Conservation (phyloP, 2,113 vertebrate species). For the Gopherus evgoodei region DNA sequence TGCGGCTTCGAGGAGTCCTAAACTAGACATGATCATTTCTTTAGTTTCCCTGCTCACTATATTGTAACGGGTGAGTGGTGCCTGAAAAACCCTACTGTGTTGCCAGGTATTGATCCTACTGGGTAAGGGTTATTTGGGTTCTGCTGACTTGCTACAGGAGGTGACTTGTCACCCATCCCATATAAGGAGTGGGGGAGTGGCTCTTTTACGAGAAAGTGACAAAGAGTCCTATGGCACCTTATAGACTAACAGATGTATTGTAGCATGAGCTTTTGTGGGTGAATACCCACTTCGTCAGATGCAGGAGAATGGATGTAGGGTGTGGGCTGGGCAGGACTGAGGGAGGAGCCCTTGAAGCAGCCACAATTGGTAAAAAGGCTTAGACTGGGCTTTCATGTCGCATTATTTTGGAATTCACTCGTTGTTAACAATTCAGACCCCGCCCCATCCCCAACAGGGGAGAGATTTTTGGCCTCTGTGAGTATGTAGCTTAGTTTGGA, state of each 20-base stretch:
- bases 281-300: too few species aligned
- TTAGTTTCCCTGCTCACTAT: not conserved
- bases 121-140: not conserved
- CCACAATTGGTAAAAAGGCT: not conserved
- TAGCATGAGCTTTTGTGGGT: too few species aligned
- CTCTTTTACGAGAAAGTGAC: not conserved
- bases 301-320: not conserved
- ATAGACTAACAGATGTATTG: too few species aligned
- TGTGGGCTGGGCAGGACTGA: not conserved
- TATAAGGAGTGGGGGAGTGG: not conserved
- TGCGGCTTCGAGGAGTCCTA: not conserved
- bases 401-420: not conserved
- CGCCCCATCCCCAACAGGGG: not conserved
- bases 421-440: not conserved
- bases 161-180: not conserved
- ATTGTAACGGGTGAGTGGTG: not conserved
- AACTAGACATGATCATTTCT: not conserved
- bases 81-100: not conserved
- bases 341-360: not conserved
- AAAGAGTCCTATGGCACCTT: too few species aligned
- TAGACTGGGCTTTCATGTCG: not conserved
- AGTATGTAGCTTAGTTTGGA: not conserved
- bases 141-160: not conserved
- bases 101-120: not conserved
- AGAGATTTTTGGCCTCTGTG: not conserved